Evolutionary conservation across 2,888 invertebrate genomes (phyloP), one percentile per base, ranked within the genome.

Genomic region (Drosophila fulvimacula): DNA sequence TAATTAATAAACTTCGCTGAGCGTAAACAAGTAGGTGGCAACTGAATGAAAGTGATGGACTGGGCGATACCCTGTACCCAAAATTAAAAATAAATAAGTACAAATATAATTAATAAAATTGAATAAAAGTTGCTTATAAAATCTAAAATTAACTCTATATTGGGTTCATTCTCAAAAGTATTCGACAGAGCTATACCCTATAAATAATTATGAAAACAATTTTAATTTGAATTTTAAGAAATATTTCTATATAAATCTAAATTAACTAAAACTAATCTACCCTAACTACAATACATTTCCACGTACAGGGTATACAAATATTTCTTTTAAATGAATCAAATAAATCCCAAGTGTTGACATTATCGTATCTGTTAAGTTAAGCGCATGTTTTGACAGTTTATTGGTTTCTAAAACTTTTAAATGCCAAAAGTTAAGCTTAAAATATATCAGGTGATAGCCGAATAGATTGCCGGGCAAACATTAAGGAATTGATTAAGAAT

Each of bases 1-100:
- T 90, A 88, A 91, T 90, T 91, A 90, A 90, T 90, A 78, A 82
- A 71, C 51, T 58, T 52, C 42, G 27, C 53, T 17, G 49, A 72
- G 36, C 39, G 59, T 55, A 75, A 68, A 52, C 72, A 63, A 55
- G 52, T 41, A 57, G 15, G 7, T 15, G 1, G 1, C 4, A 1
- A 10, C 0, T 3, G 21, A 0, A 0, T 4, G 1, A 10, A 7
- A 17, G 2, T 42, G 53, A 21, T 24, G 5, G 11, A 57, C 62
- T 21, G n/a, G 5, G 1, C 21, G 11, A 61, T 74, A 64, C 60
- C 60, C 69, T 49, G 7, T 27, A 34, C 1, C n/a, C 24, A 27
- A 30, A 30, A 30, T 10, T 5, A 46, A 27, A 30, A 30, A 30
- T 10, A 10, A 10, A 27, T 11, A 48, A 27, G 17, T 17, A 0